phyloP scores from a whole-genome alignment of 2,888 invertebrate species.

The Plagiodera versicolora region DNA sequence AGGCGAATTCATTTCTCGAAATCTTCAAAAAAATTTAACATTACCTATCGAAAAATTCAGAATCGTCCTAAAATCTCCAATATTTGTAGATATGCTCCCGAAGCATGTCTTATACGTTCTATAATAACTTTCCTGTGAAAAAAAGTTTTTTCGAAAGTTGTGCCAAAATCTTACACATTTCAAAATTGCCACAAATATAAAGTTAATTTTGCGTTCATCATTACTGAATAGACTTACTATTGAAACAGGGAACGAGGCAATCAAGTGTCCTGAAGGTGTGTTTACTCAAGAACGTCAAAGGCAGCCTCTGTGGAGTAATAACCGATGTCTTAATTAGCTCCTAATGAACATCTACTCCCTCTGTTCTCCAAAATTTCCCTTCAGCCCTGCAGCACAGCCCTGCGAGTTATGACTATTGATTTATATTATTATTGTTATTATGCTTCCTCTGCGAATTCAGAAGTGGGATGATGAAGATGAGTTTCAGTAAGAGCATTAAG shows the following conservation, averaged over 20 bases:
- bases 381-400: slow-evolving; percentile 11
- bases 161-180: too few relatives aligned
- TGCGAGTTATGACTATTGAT: slow-evolving; percentile 27
- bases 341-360: slow-evolving; percentile 45
- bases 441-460: slow-evolving; percentile 5
- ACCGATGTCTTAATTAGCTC: slow-evolving; percentile 49
- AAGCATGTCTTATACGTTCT: too few relatives aligned
- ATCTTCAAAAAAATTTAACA: too few relatives aligned
- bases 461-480: not conserved
- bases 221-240: too few relatives aligned
- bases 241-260: not conserved
- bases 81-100: too few relatives aligned
- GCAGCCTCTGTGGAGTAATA: slow-evolving; percentile 46
- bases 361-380: slow-evolving; percentile 19
- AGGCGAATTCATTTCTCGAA: too few relatives aligned
- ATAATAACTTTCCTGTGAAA: too few relatives aligned
- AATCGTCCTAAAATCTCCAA: too few relatives aligned
- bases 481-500: not conserved
- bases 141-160: too few relatives aligned
- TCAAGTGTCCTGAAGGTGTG: slow-evolving; percentile 10
- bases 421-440: slow-evolving; percentile 31
- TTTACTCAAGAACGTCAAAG: slow-evolving; percentile 46
- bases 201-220: too few relatives aligned
- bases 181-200: too few relatives aligned
- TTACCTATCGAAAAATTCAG: too few relatives aligned